A percentile compares a stretch with the other conserved stretches of the same genome.
Conservation (phyloP, 2,888 invertebrate species). For the Sthenelais limicola region DNA sequence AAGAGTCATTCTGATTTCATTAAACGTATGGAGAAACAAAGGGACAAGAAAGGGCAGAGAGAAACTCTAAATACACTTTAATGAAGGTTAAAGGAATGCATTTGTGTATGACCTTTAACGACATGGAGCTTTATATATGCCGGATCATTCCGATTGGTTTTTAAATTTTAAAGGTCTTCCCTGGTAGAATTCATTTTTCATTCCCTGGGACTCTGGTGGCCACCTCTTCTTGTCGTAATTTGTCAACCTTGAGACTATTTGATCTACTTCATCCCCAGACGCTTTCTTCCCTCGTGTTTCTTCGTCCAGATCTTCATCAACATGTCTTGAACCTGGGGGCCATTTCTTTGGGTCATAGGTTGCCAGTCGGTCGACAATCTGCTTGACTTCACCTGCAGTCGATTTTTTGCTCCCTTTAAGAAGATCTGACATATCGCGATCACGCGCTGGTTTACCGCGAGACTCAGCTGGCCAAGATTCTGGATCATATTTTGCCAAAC, state of each 20-base stretch:
- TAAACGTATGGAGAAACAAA: too few relatives aligned
- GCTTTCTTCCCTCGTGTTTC: not conserved
- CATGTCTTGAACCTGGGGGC: slow-evolving; percentile 13
- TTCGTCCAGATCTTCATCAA: not conserved
- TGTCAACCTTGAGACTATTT: slow-evolving; percentile 24
- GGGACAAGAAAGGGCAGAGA: too few relatives aligned
- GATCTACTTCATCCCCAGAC: slow-evolving; percentile 19
- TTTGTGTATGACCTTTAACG: too few relatives aligned
- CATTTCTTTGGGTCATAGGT: slow-evolving; percentile 35
- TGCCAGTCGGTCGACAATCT: slow-evolving; percentile 19
- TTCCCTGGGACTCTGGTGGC: slow-evolving; percentile 39
- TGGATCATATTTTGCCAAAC: slow-evolving; percentile 26
- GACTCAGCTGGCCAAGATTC: slow-evolving; percentile 16
- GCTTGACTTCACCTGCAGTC: not conserved
- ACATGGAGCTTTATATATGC: too few relatives aligned
- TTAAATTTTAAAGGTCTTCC: slow-evolving; percentile 25
- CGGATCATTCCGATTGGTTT: too few relatives aligned
- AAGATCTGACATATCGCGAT: slow-evolving; percentile 15
- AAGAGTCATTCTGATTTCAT: too few relatives aligned
- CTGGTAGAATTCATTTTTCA: slow-evolving; percentile 12
- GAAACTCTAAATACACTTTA: too few relatives aligned
- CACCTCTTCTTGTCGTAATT: slow-evolving; percentile 30
- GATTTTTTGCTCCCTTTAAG: not conserved
- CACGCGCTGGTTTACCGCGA: slow-evolving; percentile 18
- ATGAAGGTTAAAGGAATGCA: too few relatives aligned